phyloP scores from a whole-genome alignment of 2,113 vertebrate genomes.

The Lycaon pictus region DNA sequence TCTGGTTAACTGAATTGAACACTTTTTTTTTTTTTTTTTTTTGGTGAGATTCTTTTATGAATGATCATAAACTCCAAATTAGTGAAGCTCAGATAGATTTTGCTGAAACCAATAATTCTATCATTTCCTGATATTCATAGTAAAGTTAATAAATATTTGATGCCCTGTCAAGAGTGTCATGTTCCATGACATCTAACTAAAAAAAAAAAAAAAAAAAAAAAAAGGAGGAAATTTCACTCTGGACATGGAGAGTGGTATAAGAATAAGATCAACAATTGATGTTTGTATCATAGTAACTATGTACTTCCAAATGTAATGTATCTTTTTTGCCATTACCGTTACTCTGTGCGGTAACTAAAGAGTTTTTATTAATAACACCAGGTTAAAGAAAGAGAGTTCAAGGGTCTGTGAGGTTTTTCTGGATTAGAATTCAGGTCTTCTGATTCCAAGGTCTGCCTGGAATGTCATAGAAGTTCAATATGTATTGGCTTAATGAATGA shows the following conservation, averaged over 20 bases:
- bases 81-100: constrained; percentile 25
- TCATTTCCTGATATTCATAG: constrained; percentile 1
- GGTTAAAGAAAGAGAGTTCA: neutral
- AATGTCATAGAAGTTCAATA: neutral
- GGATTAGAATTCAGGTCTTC: neutral
- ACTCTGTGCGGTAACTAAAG: neutral
- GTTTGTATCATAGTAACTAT: neutral
- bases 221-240: neutral
- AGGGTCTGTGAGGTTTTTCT: neutral
- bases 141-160: neutral
- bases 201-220: neutral
- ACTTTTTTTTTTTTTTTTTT: neutral
- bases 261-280: neutral
- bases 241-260: neutral
- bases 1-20: constrained; percentile 8
- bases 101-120: neutral
- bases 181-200: neutral
- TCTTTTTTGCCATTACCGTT: neutral
- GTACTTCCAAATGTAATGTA: neutral
- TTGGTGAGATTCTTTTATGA: neutral
- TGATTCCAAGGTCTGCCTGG: neutral
- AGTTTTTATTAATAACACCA: neutral
- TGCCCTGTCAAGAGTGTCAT: neutral
- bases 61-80: constrained; percentile 28
- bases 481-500: neutral